phyloP scores from a whole-genome alignment of 2,888 invertebrate genomes.

The Melieria picta region DNA sequence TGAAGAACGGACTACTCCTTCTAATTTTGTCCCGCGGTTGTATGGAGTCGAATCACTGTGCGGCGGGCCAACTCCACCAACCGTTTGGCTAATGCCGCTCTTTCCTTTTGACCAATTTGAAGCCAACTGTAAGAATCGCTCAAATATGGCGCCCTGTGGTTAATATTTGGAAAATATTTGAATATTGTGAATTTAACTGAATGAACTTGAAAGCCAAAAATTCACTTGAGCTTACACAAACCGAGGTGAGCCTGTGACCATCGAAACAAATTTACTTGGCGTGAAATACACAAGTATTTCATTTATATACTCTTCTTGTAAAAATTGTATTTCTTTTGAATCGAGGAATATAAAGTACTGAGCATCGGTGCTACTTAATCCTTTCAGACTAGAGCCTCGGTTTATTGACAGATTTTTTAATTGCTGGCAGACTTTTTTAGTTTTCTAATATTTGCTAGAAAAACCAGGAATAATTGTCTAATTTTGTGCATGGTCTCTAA shows the following conservation, averaged over 20 bases:
- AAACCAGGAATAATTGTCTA: too few species aligned
- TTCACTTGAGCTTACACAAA: too few species aligned
- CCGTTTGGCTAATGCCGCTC: not conserved
- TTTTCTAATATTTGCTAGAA: not conserved
- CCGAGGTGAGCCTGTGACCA: too few species aligned
- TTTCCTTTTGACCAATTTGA: constrained; percentile 57
- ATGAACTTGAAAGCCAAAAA: constrained; percentile 20
- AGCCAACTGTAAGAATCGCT: constrained; percentile 55
- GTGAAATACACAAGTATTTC: too few species aligned
- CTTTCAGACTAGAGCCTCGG: too few species aligned
- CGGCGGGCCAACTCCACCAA: not conserved
- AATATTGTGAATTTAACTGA: constrained; percentile 18
- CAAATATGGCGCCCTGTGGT: constrained; percentile 36
- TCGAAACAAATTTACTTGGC: too few species aligned
- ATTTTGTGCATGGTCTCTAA: too few species aligned
- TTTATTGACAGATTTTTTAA: constrained; percentile 29
- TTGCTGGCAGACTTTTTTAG: constrained; percentile 11
- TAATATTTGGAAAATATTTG: constrained; percentile 28
- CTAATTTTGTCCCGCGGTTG: too few species aligned
- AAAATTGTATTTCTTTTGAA: constrained; percentile 9
- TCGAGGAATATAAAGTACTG: not conserved
- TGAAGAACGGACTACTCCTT: too few species aligned
- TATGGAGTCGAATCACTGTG: too few species aligned
- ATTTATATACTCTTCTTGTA: constrained; percentile 3
- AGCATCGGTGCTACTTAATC: too few species aligned